These are phyloP conservation scores for Centrocercus urophasianus DNA, from an alignment of 2,113 vertebrate species.

Conservation along the genomic window DNA sequence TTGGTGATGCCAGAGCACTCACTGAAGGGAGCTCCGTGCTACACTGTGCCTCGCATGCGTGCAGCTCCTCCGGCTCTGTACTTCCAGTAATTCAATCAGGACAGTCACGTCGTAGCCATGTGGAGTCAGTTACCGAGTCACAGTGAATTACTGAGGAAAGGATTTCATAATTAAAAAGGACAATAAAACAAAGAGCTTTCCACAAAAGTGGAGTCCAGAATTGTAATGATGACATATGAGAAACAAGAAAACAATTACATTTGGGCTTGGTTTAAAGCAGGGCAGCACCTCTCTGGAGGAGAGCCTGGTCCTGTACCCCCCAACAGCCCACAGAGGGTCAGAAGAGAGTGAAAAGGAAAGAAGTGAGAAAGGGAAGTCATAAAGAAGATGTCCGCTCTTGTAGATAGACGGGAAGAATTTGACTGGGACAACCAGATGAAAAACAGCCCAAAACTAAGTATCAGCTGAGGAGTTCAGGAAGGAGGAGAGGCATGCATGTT, in stretches of 20 bases:
- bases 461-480: background rate
- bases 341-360: background rate
- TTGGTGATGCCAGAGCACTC: fast-evolving
- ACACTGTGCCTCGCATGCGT: background rate
- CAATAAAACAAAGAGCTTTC: constrained; percentile 67
- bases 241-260: constrained; percentile 24
- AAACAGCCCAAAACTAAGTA: background rate
- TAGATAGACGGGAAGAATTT: background rate
- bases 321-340: background rate
- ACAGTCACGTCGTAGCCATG: constrained; percentile 69
- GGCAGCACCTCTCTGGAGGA: background rate
- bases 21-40: background rate
- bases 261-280: background rate
- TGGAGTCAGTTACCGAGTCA: constrained; percentile 71
- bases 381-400: background rate
- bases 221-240: constrained; percentile 42
- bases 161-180: constrained; percentile 68
- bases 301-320: background rate
- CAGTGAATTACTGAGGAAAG: constrained; percentile 71
- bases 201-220: constrained; percentile 49
- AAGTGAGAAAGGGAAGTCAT: background rate
- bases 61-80: background rate
- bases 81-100: constrained; percentile 65
- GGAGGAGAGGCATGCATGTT: fast-evolving
- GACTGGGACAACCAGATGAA: background rate